phyloP scores from a whole-genome alignment of 2,113 vertebrate genomes.

The Istiophorus platypterus region DNA sequence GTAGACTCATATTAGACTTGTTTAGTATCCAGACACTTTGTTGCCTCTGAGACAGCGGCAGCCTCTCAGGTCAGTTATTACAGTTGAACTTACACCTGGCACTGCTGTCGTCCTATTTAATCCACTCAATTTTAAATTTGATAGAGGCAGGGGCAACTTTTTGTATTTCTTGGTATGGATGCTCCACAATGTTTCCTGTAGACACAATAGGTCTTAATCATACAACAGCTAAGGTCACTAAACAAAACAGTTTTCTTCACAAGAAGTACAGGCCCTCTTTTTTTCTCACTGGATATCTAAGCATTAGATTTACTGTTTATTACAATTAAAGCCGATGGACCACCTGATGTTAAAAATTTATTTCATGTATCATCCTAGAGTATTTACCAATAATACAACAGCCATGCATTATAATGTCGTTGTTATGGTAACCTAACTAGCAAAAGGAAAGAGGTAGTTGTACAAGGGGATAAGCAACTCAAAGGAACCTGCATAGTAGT shows the following conservation, averaged over 20 bases:
- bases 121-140: background rate
- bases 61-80: background rate
- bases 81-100: background rate
- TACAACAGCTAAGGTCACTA: background rate
- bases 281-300: background rate
- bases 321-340: background rate
- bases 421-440: slow-evolving; percentile 1
- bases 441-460: background rate
- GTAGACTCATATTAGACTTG: background rate
- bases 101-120: background rate
- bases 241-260: background rate
- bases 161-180: background rate
- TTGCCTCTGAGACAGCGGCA: slow-evolving; percentile 1
- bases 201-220: background rate
- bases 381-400: background rate
- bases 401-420: background rate
- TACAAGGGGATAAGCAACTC: background rate
- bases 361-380: background rate
- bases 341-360: background rate
- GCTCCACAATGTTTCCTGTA: background rate
- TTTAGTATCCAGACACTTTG: slow-evolving; percentile 13
- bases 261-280: background rate
- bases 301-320: background rate
- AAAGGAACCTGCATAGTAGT: background rate
- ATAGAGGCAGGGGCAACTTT: background rate